Percentiles rank a stretch among this genome's conserved stretches.
phyloP scores from a whole-genome alignment of 2,888 invertebrate species.

The Cosmia trapezina region DNA sequence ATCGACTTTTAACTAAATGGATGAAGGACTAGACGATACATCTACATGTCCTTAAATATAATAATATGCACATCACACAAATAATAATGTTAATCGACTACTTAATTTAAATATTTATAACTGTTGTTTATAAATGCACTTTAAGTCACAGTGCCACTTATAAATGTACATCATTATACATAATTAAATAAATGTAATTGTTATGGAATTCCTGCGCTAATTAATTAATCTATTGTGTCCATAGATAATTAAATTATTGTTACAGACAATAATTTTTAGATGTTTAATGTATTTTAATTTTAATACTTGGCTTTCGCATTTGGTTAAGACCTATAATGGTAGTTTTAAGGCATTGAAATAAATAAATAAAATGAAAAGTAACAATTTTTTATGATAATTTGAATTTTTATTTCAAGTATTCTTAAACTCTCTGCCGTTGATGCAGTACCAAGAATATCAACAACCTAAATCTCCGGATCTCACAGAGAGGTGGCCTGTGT shows the following conservation, averaged over 20 bases:
- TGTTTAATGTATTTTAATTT: too few species aligned
- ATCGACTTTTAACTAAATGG: too few species aligned
- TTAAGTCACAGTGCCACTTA: constrained; percentile 21
- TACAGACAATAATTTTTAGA: too few species aligned
- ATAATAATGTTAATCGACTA: neutral
- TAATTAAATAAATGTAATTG: constrained; percentile 1
- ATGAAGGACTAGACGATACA: too few species aligned
- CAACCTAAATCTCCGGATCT: too few species aligned
- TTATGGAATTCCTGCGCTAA: neutral
- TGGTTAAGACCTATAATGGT: too few species aligned
- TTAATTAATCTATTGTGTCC: neutral
- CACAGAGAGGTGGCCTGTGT: too few species aligned
- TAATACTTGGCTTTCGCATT: too few species aligned
- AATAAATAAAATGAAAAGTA: too few species aligned
- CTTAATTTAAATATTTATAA: neutral
- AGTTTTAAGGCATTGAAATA: too few species aligned
- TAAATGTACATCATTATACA: neutral
- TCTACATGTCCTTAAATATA: neutral
- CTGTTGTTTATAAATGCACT: constrained; percentile 1
- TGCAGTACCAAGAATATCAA: neutral
- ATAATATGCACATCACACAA: constrained; percentile 1
- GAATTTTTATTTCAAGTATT: neutral
- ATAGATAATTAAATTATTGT: neutral
- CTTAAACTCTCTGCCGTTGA: neutral
- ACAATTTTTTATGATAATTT: neutral